A percentile compares a stretch with the other conserved stretches of the same genome.
phyloP scores from a whole-genome alignment of 2,888 invertebrate species.

The Hydrotaea diabolus region DNA sequence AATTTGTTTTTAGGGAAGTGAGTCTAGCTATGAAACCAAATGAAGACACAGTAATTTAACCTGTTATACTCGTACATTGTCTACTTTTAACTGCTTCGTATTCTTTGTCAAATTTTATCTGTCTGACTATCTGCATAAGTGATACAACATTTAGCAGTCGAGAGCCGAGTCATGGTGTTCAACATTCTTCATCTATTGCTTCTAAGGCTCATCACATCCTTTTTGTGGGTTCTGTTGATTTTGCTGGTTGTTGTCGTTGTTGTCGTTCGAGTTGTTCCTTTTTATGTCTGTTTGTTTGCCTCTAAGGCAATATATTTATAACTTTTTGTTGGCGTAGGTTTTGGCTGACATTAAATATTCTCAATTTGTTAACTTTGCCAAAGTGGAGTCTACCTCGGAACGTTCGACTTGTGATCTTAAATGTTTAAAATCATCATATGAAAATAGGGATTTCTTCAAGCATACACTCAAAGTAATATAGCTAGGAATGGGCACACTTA shows the following conservation, averaged over 20 bases:
- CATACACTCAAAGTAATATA: neutral
- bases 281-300: neutral
- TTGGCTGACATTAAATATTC: constrained; percentile 29
- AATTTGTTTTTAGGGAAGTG: constrained; percentile 24
- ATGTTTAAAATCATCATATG: too few relatives aligned
- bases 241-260: too few relatives aligned
- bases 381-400: too few relatives aligned
- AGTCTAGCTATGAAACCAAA: too few relatives aligned
- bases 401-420: too few relatives aligned
- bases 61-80: neutral
- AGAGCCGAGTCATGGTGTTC: neutral
- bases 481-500: neutral
- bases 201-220: neutral
- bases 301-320: too few relatives aligned
- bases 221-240: neutral
- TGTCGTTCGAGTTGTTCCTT: too few relatives aligned
- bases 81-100: too few relatives aligned
- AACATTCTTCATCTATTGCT: neutral
- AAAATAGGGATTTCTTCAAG: too few relatives aligned
- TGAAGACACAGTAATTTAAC: too few relatives aligned
- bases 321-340: too few relatives aligned
- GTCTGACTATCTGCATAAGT: constrained; percentile 35
- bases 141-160: constrained; percentile 12
- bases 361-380: constrained; percentile 32
- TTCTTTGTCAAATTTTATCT: too few relatives aligned